These are phyloP conservation scores for Tricholaema leucomelas DNA, from an alignment of 2,113 vertebrate species.

Conservation along the genomic window DNA sequence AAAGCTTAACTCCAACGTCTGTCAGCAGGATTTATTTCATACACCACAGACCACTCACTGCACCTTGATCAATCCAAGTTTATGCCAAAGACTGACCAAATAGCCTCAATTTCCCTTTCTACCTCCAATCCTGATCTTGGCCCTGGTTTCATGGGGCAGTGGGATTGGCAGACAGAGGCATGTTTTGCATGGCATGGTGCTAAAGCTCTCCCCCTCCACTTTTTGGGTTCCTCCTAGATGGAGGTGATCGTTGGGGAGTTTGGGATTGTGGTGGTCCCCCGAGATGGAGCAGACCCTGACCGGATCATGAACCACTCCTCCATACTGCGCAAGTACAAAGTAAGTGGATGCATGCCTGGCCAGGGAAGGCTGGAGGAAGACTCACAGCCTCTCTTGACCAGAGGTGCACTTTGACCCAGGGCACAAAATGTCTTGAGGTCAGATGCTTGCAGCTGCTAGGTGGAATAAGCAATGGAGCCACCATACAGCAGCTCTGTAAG, in stretches of 20 bases:
- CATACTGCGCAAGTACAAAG: constrained; percentile 95
- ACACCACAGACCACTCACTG: background rate
- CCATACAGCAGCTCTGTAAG: fast-evolving
- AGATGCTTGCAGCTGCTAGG: background rate
- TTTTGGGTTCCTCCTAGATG: constrained; percentile 81
- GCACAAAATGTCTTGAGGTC: background rate
- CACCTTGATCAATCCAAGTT: background rate
- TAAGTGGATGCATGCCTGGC: background rate
- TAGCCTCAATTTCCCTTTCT: background rate
- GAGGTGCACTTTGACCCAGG: background rate
- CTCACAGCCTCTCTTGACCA: background rate
- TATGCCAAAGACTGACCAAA: background rate
- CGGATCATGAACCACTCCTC: constrained; percentile 98
- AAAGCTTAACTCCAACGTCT: background rate
- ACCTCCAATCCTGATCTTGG: background rate
- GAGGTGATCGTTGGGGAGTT: constrained; percentile 98
- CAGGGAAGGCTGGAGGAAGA: fast-evolving
- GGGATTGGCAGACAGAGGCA: background rate
- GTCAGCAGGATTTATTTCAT: background rate
- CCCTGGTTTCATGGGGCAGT: background rate
- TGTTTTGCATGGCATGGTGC: background rate
- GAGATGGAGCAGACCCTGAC: constrained; percentile 91
- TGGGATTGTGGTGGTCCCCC: constrained; percentile 95
- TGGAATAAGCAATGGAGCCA: background rate
- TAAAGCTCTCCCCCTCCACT: background rate